Base-by-base conservation (phyloP, 2,888 invertebrate species). In the Brenthis hecate region DNA sequence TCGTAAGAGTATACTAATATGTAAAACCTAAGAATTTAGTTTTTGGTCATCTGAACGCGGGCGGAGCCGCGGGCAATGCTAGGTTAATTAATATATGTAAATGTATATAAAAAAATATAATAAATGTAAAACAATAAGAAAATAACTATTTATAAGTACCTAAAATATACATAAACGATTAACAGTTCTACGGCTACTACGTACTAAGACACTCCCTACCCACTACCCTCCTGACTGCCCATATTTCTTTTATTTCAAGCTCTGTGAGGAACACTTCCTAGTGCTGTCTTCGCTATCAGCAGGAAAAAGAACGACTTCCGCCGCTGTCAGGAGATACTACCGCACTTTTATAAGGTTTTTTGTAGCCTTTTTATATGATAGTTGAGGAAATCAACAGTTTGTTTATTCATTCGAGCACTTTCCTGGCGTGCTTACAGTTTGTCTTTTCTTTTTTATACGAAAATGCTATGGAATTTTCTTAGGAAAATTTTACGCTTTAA, bases 301-400 rank as follows among this genome's bases (percentile, higher is more conserved):
- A 74, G 76, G 85, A 86, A 84, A 88, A 91, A 83, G 81, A 85
- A 92, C 87, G 81, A 80, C 88, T 91, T 91, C 92, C 92, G 86
- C 78, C 74, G 78, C 79, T 87, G 86, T 88, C 84, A 82, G 77
- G 78, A 77, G 79, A 77, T 76, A 80, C 77, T 64, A 73, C 79
- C 80, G 72, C 79, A 76, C 77, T 82, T 85, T 86, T 86, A 82
- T 84, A 84, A 79, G 73, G 74, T 72, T 70, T 73, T 77, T 78
- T 71, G 73, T 71, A 70, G 73, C 70, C 66, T 71, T 67, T 74
- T 71, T 70, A 67, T 66, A 48, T 62, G 66, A 67, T 69, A 73
- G 62, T 58, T 57, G 61, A 36, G 60, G 55, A 48, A 56, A 66
- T 60, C 60, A 66, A 66, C 60, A 65, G 48, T 61, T 66, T 53